Evolutionary conservation across 2,888 invertebrate genomes (phyloP).

Genomic region (Xestia rhomboidea): DNA sequence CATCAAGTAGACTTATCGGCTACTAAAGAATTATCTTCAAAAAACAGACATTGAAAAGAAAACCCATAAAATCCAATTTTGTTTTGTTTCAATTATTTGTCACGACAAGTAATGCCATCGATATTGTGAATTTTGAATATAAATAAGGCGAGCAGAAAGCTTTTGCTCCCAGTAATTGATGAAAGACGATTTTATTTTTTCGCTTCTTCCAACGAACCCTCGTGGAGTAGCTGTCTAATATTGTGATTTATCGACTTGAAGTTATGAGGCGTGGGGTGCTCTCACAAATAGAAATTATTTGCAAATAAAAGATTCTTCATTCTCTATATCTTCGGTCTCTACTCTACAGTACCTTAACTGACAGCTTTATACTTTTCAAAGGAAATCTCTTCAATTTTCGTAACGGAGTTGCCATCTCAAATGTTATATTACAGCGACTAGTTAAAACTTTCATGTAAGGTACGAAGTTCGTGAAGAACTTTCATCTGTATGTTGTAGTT

Average conservation of each 20-base stretch:
- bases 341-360: slow-evolving; percentile 8
- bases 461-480: slow-evolving; percentile 55
- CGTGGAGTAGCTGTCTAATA: slow-evolving; percentile 80
- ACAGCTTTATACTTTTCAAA: slow-evolving; percentile 33
- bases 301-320: slow-evolving; percentile 70
- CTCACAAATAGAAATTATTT: slow-evolving; percentile 73
- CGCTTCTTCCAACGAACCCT: slow-evolving; percentile 71
- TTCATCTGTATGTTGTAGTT: slow-evolving; percentile 60
- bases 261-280: slow-evolving; percentile 77
- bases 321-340: slow-evolving; percentile 17
- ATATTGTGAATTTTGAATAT: slow-evolving; percentile 73
- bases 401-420: slow-evolving; percentile 41
- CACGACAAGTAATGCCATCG: slow-evolving; percentile 64
- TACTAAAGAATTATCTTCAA: slow-evolving; percentile 28
- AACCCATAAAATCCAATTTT: slow-evolving; percentile 58
- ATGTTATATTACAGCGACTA: slow-evolving; percentile 52
- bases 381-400: slow-evolving; percentile 58
- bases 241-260: slow-evolving; percentile 84
- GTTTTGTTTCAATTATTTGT: slow-evolving; percentile 67
- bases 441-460: slow-evolving; percentile 61
- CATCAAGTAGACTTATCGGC: slow-evolving; percentile 26
- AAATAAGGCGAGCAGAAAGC: slow-evolving; percentile 70
- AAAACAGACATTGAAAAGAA: slow-evolving; percentile 43
- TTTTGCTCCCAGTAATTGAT: slow-evolving; percentile 79
- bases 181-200: slow-evolving; percentile 79